These are phyloP conservation scores for Pelmatolapia mariae DNA, from an alignment of 2,113 vertebrate genomes.

Conservation along the genomic window DNA sequence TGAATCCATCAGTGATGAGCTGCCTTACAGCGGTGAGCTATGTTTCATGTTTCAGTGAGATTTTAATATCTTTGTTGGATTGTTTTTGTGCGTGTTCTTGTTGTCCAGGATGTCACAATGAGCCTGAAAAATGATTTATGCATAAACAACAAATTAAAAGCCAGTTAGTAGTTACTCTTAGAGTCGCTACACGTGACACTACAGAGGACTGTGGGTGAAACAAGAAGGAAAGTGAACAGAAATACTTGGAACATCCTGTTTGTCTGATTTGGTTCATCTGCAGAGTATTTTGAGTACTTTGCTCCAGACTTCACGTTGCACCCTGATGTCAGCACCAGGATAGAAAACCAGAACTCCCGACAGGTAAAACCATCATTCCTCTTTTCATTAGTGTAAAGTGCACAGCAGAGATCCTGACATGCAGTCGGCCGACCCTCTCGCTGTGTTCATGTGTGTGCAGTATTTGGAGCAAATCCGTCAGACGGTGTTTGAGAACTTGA, in stretches of 20 bases:
- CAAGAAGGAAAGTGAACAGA: not conserved
- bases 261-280: not conserved
- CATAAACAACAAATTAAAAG: not conserved
- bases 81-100: not conserved
- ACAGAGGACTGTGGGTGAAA: not conserved
- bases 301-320: conserved; percentile 98
- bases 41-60: not conserved
- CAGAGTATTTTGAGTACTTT: conserved; percentile 99
- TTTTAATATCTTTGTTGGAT: not conserved
- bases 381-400: not conserved
- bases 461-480: conserved; percentile 98
- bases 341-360: conserved; percentile 97
- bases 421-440: not conserved
- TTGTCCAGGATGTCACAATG: not conserved
- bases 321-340: conserved; percentile 96
- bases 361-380: conserved; percentile 72
- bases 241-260: not conserved
- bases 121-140: not conserved
- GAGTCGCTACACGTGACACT: not conserved
- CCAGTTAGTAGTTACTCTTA: not conserved
- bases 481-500: conserved; percentile 96
- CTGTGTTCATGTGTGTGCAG: conserved; percentile 43
- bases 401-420: not conserved
- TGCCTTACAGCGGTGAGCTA: conserved; percentile 91
- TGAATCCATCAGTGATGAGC: conserved; percentile 94